Percentiles rank a stretch among this genome's conserved stretches.
These are phyloP conservation scores for Oophaga sylvatica DNA, from an alignment of 2,797 vertebrate species.

Conservation along the genomic window DNA sequence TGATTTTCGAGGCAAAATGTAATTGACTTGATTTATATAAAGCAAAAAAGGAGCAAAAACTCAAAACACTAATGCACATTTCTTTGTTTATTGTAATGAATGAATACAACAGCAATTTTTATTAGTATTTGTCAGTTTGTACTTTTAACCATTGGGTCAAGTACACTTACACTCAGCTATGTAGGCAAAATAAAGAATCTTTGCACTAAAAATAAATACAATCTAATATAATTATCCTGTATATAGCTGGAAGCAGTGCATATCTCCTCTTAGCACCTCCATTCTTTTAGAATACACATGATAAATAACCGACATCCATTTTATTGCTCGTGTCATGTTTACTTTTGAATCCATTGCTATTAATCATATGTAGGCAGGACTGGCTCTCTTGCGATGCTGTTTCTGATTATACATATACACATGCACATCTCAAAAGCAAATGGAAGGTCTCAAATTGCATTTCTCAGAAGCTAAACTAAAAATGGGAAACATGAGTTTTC, in stretches of 20 bases:
- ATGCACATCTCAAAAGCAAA: slow-evolving; percentile 45
- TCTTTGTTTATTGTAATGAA: background rate
- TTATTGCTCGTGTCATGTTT: slow-evolving; percentile 37
- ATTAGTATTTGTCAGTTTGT: no score
- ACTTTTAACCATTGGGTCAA: background rate
- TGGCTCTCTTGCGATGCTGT: slow-evolving; percentile 28
- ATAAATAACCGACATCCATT: slow-evolving; percentile 35
- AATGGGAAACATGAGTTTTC: background rate
- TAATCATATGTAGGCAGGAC: slow-evolving; percentile 39
- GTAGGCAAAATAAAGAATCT: background rate
- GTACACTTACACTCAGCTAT: background rate
- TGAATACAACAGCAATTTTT: no score
- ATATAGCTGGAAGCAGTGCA: slow-evolving; percentile 29
- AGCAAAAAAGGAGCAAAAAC: background rate
- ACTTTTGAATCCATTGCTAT: slow-evolving; percentile 45
- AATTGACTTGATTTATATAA: no score
- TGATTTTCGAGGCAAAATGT: no score
- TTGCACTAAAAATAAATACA: slow-evolving; percentile 21
- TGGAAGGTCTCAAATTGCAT: slow-evolving; percentile 29
- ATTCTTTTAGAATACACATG: slow-evolving; percentile 34
- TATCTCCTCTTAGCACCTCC: slow-evolving; percentile 40
- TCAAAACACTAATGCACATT: background rate
- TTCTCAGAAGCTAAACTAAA: background rate
- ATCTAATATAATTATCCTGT: background rate
- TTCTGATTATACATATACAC: slow-evolving; percentile 40